Percentiles rank a stretch among this genome's conserved stretches.
These are phyloP conservation scores for Periophthalmus modestus DNA, from an alignment of 2,113 vertebrate species.

Conservation along the genomic window DNA sequence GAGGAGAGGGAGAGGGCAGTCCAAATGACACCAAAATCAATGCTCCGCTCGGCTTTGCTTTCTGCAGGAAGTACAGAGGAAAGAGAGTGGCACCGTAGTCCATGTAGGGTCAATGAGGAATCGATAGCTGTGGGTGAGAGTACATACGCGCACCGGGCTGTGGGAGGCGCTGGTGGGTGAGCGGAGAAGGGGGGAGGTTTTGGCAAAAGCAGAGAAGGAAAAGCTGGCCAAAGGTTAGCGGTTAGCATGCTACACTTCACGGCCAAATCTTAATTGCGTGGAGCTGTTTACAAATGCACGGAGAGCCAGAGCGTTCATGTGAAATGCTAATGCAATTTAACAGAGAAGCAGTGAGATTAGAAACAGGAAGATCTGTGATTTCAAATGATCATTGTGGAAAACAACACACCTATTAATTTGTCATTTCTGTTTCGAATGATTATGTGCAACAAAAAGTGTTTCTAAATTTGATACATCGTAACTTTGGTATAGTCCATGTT, in stretches of 20 bases:
- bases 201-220: constrained; percentile 66
- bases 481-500: no score
- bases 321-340: constrained; percentile 6
- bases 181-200: constrained; percentile 77
- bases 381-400: not conserved
- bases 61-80: constrained; percentile 52
- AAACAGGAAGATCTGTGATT: not conserved
- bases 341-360: not conserved
- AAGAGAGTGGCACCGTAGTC: constrained; percentile 83
- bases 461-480: no score
- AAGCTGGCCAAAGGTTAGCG: constrained; percentile 71
- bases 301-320: constrained; percentile 1
- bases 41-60: constrained; percentile 57
- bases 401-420: not conserved
- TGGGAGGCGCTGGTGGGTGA: constrained; percentile 83
- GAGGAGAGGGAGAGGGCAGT: constrained; percentile 43
- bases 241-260: constrained; percentile 47
- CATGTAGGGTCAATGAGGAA: constrained; percentile 97
- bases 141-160: constrained; percentile 81
- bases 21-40: constrained; percentile 61
- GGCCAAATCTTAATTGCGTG: constrained; percentile 51
- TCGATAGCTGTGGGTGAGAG: constrained; percentile 93
- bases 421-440: not conserved
- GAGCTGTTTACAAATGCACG: constrained; percentile 31
- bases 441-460: no score